phyloP scores from a whole-genome alignment of 2,797 vertebrate genomes.

The Poeciliopsis turneri region DNA sequence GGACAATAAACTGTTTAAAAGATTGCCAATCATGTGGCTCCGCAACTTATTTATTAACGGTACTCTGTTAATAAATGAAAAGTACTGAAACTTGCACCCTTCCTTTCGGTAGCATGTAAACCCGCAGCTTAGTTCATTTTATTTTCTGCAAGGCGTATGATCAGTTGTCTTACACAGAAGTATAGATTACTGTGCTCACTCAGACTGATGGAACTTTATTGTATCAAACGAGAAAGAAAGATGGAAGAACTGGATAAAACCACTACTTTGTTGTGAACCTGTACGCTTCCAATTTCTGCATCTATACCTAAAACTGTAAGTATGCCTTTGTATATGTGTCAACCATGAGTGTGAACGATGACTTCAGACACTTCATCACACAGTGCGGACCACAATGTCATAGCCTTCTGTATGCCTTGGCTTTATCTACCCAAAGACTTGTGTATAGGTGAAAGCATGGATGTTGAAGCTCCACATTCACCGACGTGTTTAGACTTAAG shows the following conservation, averaged over 20 bases:
- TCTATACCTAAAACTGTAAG: slow-evolving; percentile 18
- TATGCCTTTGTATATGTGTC: slow-evolving; percentile 44
- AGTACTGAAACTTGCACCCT: slow-evolving; percentile 40
- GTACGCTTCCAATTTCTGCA: slow-evolving; percentile 30
- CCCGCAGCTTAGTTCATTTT: slow-evolving; percentile 22
- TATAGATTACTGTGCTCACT: slow-evolving; percentile 53
- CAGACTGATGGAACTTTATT: slow-evolving; percentile 34
- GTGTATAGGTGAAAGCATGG: slow-evolving; percentile 47
- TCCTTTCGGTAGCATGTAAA: slow-evolving; percentile 34
- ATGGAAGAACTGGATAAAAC: slow-evolving; percentile 65
- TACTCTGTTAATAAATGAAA: slow-evolving; percentile 50
- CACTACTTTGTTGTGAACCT: slow-evolving; percentile 65
- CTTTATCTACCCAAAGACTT: slow-evolving; percentile 69
- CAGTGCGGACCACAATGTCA: slow-evolving; percentile 43
- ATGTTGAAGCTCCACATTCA: slow-evolving; percentile 47
- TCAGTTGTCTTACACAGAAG: slow-evolving; percentile 28
- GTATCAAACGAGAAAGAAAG: slow-evolving; percentile 43
- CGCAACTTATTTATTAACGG: slow-evolving; percentile 38
- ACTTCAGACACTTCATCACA: slow-evolving; percentile 33
- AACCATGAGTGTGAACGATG: slow-evolving; percentile 31
- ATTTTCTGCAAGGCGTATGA: slow-evolving; percentile 3
- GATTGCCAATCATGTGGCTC: slow-evolving; percentile 21
- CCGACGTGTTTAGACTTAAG: slow-evolving; percentile 53
- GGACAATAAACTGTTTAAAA: slow-evolving; percentile 43
- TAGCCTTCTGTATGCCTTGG: slow-evolving; percentile 51